phyloP scores from a whole-genome alignment of 2,113 vertebrate genomes.

The Sphaerodactylus townsendi region DNA sequence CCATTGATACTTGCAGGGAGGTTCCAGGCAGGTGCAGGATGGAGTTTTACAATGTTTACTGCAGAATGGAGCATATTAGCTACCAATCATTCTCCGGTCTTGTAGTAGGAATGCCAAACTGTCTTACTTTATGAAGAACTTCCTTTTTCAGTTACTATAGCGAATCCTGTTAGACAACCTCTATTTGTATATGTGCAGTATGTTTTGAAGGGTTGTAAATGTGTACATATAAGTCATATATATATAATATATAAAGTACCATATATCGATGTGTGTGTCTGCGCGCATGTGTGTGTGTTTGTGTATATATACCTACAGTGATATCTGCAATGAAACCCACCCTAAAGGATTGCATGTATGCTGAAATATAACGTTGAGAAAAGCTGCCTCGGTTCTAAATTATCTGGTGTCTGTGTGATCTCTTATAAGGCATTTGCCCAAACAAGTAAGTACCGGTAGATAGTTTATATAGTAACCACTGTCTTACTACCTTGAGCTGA shows the following conservation, averaged over 20 bases:
- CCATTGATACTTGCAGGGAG: conserved; percentile 26
- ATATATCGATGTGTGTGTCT: conserved; percentile 63
- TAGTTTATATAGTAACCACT: not conserved
- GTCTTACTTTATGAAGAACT: conserved; percentile 73
- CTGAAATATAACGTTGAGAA: conserved; percentile 15
- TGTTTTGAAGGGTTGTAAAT: conserved; percentile 78
- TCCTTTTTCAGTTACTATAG: conserved; percentile 43
- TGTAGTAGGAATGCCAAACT: conserved; percentile 37
- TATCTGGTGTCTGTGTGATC: not conserved
- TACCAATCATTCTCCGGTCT: conserved; percentile 44
- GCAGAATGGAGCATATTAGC: conserved; percentile 43
- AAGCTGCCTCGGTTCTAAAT: not conserved
- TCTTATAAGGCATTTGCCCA: not conserved
- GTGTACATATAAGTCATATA: conserved; percentile 76
- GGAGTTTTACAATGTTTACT: conserved; percentile 60
- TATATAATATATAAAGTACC: conserved; percentile 64
- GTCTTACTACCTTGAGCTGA: not conserved
- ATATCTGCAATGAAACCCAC: conserved; percentile 51
- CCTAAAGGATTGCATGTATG: conserved; percentile 48
- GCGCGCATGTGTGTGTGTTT: conserved; percentile 21
- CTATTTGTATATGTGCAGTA: conserved; percentile 79
- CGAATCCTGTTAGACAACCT: conserved; percentile 64
- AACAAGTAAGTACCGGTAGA: not conserved
- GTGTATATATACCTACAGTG: not conserved
- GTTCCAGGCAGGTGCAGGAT: conserved; percentile 45